A percentile compares a stretch with the other conserved stretches of the same genome.
Evolutionary conservation across 2,113 vertebrate genomes (phyloP).

Genomic region (Coturnix japonica): DNA sequence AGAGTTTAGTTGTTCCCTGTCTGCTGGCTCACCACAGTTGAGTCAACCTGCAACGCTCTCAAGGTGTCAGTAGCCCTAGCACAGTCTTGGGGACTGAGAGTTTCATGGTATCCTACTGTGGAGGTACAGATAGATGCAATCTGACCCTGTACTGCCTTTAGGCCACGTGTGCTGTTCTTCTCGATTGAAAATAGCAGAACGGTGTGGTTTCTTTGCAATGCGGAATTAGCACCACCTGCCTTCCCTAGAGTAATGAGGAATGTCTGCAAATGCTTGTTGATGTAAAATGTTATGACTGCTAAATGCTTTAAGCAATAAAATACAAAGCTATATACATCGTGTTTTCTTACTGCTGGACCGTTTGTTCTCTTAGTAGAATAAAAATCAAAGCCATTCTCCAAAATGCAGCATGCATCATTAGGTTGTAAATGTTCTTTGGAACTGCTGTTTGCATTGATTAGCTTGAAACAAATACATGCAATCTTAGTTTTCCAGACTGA

Average conservation of each 20-base stretch:
- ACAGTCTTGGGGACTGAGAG: background rate
- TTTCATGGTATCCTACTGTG: background rate
- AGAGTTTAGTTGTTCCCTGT: background rate
- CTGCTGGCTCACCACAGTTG: background rate
- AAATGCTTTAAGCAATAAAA: constrained; percentile 1
- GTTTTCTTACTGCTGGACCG: background rate
- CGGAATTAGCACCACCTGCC: background rate
- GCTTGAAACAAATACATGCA: background rate
- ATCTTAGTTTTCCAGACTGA: background rate
- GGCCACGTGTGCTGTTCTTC: background rate
- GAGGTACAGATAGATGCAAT: background rate
- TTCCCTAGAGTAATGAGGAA: background rate
- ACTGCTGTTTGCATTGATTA: background rate
- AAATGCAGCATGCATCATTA: background rate
- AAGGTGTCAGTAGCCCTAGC: background rate
- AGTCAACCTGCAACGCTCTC: background rate
- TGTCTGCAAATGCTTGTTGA: background rate
- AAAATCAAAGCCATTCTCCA: background rate
- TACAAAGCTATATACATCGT: background rate
- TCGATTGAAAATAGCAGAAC: background rate
- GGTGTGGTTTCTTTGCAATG: background rate
- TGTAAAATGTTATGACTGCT: background rate
- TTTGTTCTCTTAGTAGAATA: background rate
- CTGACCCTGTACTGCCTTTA: background rate
- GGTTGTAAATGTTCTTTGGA: background rate